Evolutionary conservation across 2,797 vertebrate species (phyloP), one percentile per base, ranked within the genome.

Genomic region (Pampus argenteus): DNA sequence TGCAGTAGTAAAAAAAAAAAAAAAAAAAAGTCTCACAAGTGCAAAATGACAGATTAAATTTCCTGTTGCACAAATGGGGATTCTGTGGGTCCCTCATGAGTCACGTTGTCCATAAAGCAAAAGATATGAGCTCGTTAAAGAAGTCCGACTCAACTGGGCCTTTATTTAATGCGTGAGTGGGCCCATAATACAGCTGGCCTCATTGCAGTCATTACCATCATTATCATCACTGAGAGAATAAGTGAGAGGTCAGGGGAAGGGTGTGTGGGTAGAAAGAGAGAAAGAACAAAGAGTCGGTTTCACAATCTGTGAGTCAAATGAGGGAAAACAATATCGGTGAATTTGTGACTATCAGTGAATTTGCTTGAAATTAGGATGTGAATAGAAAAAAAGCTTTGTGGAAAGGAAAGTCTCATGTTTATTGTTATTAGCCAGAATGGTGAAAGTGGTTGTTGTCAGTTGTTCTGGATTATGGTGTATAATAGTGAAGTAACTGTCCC

Each of bases 41-140:
- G 73, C 83, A 69, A 84, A 76, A 68, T 73, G 45, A 58, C 71
- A 28, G 82, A 86, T 91, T 82, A 48, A 66, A 76, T 92, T 85
- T 85, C 88, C 74, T 71, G 66, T 58, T 25, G 66, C 80, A 78
- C 76, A 77, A 79, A 68, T 56, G 61, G 54, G 59, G 76, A 76
- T 76, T 67, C 40, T 78, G 70, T 44, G 45, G 63, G 72, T 56
- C 5, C 44, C 65, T 65, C 28, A 20, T 79, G 71, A 45, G 75
- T 84, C 81, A 56, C 48, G 31, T 78, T 9, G n/a, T 29, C 13
- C 67, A 34, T 45, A 0, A 76, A 74, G 79, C 76, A 71, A 81
- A 81, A 71, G 75, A 80, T 75, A 65, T 48, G 63, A 56, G 65
- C 78, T 44, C 4, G 68, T 74, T 75, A 42, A 25, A 67, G 64